A percentile compares a stretch with the other conserved stretches of the same genome.
Evolutionary conservation across 1,140 invertebrate genomes (phyloP).

Genomic region (Medauroidea extradentata): DNA sequence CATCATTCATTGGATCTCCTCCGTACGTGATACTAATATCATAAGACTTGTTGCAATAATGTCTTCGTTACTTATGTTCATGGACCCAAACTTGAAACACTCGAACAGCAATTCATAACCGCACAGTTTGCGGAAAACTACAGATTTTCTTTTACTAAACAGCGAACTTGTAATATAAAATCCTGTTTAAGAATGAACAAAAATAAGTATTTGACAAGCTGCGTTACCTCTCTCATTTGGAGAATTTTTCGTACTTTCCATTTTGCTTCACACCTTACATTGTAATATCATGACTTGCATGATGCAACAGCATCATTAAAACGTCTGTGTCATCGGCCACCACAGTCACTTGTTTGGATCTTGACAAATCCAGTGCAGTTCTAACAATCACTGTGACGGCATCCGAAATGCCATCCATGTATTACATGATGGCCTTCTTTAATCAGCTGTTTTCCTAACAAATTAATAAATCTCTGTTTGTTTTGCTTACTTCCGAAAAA

Average conservation of each 20-base stretch:
- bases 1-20: neutral
- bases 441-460: neutral
- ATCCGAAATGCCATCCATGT: neutral
- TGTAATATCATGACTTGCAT: constrained; percentile 1
- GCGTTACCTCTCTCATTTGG: constrained; percentile 1
- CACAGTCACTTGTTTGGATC: neutral
- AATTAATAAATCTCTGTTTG: constrained; percentile 7
- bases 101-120: neutral
- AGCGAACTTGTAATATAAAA: constrained; percentile 2
- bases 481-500: constrained; percentile 4
- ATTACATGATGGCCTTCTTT: constrained; percentile 2
- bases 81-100: constrained; percentile 4
- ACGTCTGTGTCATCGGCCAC: constrained; percentile 8
- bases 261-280: neutral
- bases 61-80: neutral
- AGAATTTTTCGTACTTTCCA: constrained; percentile 1
- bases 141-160: constrained; percentile 5
- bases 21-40: constrained; percentile 6
- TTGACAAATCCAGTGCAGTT: constrained; percentile 5
- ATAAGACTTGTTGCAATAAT: neutral
- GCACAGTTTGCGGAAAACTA: constrained; percentile 1
- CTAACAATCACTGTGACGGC: constrained; percentile 5
- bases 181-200: constrained; percentile 7
- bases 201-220: neutral
- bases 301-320: constrained; percentile 6